Percentiles rank a stretch among this genome's conserved stretches.
Conservation (phyloP, 37 sponge, comb jelly and placozoan species). For the Aplysina aerophoba region DNA sequence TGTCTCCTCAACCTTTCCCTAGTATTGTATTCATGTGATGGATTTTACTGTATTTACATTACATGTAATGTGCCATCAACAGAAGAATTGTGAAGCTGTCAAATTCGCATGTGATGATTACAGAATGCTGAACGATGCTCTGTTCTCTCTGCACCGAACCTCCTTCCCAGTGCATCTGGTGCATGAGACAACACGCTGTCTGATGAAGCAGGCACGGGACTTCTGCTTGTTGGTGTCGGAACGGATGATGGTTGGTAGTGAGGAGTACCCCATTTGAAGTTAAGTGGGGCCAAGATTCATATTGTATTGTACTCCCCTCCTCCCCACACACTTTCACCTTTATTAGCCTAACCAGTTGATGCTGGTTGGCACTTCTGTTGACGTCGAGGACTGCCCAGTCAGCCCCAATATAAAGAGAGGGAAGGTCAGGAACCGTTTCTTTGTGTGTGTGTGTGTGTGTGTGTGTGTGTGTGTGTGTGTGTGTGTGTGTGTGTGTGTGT, state of each 20-base stretch:
- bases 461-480: too few species aligned
- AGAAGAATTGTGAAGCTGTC: too few species aligned
- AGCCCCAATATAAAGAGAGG: constrained; percentile 58
- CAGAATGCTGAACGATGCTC: too few species aligned
- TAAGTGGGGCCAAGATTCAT: too few species aligned
- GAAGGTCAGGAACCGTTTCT: constrained; percentile 36
- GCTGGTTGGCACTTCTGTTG: constrained; percentile 69
- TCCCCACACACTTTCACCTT: background rate
- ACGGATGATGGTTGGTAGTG: constrained; percentile 59
- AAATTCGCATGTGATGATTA: too few species aligned
- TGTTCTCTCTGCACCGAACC: too few species aligned
- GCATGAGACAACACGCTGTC: constrained; percentile 84
- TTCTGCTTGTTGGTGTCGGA: constrained; percentile 70
- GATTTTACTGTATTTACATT: too few species aligned
- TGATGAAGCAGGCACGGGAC: constrained; percentile 73
- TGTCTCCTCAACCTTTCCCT: too few species aligned
- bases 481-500: too few species aligned
- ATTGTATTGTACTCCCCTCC: background rate
- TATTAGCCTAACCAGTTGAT: constrained; percentile 59
- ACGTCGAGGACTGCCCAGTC: constrained; percentile 69
- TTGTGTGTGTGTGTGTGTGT: too few species aligned
- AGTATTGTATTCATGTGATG: too few species aligned
- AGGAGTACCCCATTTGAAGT: background rate
- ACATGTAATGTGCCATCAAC: too few species aligned
- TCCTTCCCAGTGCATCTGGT: constrained; percentile 62